Percentiles rank a stretch among this genome's conserved stretches.
Evolutionary conservation across 2,797 vertebrate genomes (phyloP).

Genomic region (Sebastes flavidus): DNA sequence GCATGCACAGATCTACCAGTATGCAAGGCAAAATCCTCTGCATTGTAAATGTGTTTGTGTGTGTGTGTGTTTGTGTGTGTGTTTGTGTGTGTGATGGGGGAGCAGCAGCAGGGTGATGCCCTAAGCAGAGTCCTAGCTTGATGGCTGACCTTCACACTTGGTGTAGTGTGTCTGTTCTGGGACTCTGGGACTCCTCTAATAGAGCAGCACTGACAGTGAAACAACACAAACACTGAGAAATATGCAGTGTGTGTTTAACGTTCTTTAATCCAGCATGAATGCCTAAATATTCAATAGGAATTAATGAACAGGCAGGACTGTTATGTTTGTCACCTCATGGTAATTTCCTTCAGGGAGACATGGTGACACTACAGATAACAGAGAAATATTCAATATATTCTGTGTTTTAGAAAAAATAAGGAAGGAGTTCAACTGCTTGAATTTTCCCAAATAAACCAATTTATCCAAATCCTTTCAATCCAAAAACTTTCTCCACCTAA

Average conservation of each 20-base stretch:
- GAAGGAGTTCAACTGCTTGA: background rate
- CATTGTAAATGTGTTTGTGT: background rate
- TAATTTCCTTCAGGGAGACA: background rate
- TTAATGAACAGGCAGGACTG: background rate
- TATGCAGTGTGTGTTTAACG: background rate
- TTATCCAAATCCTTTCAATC: background rate
- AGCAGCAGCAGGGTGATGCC: slow-evolving; percentile 7
- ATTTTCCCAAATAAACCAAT: background rate
- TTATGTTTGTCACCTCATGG: background rate
- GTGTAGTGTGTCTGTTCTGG: slow-evolving; percentile 13
- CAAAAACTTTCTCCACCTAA: no score
- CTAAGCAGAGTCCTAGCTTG: slow-evolving; percentile 2
- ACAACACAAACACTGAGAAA: background rate
- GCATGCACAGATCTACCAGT: background rate
- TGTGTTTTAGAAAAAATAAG: background rate
- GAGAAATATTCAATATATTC: background rate
- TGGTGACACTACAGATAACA: background rate
- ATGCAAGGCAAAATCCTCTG: background rate
- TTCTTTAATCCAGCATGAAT: slow-evolving; percentile 6
- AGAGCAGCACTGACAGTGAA: background rate
- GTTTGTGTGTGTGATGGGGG: background rate
- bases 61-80: background rate
- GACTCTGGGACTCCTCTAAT: background rate
- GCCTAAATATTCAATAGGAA: slow-evolving; percentile 14
- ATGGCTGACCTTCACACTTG: slow-evolving; percentile 24